phyloP scores from a whole-genome alignment of 2,797 vertebrate species.

The Helostoma temminkii region DNA sequence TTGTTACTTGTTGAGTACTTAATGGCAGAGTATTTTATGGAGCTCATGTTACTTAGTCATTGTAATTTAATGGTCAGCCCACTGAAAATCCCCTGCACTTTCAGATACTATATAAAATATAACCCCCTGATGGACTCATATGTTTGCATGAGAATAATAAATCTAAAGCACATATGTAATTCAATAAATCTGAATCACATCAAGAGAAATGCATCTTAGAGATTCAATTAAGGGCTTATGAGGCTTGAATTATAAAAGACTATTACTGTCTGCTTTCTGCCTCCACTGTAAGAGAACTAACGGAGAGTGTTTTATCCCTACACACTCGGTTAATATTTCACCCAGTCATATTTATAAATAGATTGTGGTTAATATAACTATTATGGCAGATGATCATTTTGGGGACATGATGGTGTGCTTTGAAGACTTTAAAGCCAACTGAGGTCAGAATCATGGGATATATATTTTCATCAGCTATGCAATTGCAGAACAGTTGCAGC shows the following conservation, averaged over 20 bases:
- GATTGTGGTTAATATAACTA: constrained; percentile 42
- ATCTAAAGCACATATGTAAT: constrained; percentile 76
- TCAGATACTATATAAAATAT: constrained; percentile 53
- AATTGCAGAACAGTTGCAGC: constrained; percentile 68
- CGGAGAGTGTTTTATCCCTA: constrained; percentile 51
- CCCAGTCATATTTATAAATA: constrained; percentile 61
- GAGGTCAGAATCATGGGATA: constrained; percentile 64
- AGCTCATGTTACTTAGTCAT: constrained; percentile 61
- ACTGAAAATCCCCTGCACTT: constrained; percentile 53
- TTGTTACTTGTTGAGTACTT: constrained; percentile 68
- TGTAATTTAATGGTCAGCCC: constrained; percentile 62
- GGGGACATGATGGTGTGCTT: constrained; percentile 51
- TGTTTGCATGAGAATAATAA: constrained; percentile 66
- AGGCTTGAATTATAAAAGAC: constrained; percentile 74
- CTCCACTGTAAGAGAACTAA: constrained; percentile 49
- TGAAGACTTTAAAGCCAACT: constrained; percentile 60
- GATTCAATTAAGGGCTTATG: constrained; percentile 75
- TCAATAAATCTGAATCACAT: constrained; percentile 77
- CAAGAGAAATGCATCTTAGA: constrained; percentile 70
- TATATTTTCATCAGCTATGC: constrained; percentile 59
- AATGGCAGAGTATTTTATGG: constrained; percentile 69
- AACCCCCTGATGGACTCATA: constrained; percentile 65
- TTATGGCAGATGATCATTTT: constrained; percentile 49
- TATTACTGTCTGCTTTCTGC: constrained; percentile 63
- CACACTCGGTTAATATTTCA: constrained; percentile 36